Conservation (phyloP, 1,140 invertebrate genomes). For the Proctacanthus coquilletti region DNA sequence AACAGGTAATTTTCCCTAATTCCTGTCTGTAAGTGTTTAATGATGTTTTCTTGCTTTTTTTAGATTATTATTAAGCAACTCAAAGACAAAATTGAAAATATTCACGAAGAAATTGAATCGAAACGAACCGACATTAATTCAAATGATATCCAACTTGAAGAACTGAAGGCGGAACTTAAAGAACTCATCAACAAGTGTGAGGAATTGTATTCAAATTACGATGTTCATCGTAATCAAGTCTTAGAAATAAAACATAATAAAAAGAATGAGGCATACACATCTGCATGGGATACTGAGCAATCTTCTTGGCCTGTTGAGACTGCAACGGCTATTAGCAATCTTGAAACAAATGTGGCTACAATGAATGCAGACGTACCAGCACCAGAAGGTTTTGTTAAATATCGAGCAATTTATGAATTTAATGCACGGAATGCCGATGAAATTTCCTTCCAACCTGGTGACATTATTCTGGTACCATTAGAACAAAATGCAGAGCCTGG, state of each 20-base stretch:
- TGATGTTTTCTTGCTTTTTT: constrained; percentile 28
- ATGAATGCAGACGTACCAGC: constrained; percentile 25
- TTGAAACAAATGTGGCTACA: constrained; percentile 14
- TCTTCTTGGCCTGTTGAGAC: constrained; percentile 37
- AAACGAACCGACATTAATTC: constrained; percentile 72
- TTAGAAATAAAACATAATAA: constrained; percentile 37
- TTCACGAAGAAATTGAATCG: constrained; percentile 46
- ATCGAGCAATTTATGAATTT: constrained; percentile 88
- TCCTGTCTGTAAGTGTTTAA: no score
- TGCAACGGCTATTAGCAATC: constrained; percentile 13
- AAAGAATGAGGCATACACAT: constrained; percentile 25
- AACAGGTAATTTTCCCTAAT: constrained; percentile 21
- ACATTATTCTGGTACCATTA: constrained; percentile 76
- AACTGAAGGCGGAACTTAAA: constrained; percentile 40
- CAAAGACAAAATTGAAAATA: constrained; percentile 54
- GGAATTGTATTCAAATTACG: constrained; percentile 40
- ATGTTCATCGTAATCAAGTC: constrained; percentile 37
- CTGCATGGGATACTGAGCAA: constrained; percentile 26
- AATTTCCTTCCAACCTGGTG: constrained; percentile 84
- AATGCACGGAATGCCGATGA: constrained; percentile 85
- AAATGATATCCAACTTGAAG: constrained; percentile 58
- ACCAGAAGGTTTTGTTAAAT: constrained; percentile 44
- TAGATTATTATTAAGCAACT: constrained; percentile 75
- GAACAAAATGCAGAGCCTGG: constrained; percentile 85
- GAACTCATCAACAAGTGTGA: constrained; percentile 39